A percentile compares a stretch with the other conserved stretches of the same genome.
Conservation (phyloP, 2,888 invertebrate species). For the Rhagophthalmus giganteus region DNA sequence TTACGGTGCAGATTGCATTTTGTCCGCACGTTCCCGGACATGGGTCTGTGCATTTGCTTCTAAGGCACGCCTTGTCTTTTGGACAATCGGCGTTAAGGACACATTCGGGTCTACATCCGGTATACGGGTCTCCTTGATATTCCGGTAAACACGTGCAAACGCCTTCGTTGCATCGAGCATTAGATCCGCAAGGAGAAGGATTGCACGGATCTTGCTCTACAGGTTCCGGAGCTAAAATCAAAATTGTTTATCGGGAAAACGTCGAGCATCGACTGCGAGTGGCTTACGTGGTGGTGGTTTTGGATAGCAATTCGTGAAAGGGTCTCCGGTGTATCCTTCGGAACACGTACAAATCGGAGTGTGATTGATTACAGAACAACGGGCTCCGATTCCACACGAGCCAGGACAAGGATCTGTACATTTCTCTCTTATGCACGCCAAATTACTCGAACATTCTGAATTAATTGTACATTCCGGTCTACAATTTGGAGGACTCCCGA, state of each 20-base stretch:
- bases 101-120: constrained; percentile 54
- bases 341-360: constrained; percentile 74
- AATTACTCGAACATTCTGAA: constrained; percentile 69
- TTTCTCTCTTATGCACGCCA: constrained; percentile 71
- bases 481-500: constrained; percentile 74
- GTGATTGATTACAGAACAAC: constrained; percentile 73
- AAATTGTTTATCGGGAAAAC: not conserved
- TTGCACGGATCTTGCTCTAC: constrained; percentile 40
- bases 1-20: constrained; percentile 58
- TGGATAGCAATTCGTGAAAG: constrained; percentile 67
- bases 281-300: constrained; percentile 55
- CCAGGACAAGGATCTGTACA: constrained; percentile 77
- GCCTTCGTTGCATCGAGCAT: constrained; percentile 47
- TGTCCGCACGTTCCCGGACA: constrained; percentile 59
- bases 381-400: constrained; percentile 71
- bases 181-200: constrained; percentile 51
- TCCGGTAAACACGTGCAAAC: constrained; percentile 52
- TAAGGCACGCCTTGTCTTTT: constrained; percentile 53
- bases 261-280: no score
- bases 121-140: constrained; percentile 53
- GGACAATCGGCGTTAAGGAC: constrained; percentile 55
- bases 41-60: constrained; percentile 57
- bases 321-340: constrained; percentile 72
- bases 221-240: constrained; percentile 54
- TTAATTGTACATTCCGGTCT: constrained; percentile 75